Percentiles rank a stretch among this genome's conserved stretches.
phyloP scores from a whole-genome alignment of 2,113 vertebrate species.

The Hyla sarda region DNA sequence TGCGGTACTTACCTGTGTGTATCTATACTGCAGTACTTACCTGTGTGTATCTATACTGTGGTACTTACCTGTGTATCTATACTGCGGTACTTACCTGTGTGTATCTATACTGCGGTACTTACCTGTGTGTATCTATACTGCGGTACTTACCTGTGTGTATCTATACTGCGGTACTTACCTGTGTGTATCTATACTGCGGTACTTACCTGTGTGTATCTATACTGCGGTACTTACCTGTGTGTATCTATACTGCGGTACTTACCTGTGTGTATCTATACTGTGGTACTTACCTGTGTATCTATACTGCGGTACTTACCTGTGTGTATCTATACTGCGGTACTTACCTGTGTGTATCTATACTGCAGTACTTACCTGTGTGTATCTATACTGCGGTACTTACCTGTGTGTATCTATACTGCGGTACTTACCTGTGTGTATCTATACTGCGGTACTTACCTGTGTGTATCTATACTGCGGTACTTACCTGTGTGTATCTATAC shows the following conservation, averaged over 20 bases:
- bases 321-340: neutral
- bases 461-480: neutral
- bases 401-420: neutral
- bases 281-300: neutral
- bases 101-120: no score
- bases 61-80: no score
- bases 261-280: neutral
- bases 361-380: neutral
- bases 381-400: neutral
- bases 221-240: no score
- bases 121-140: no score
- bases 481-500: neutral
- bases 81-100: no score
- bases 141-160: no score
- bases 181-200: no score
- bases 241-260: neutral
- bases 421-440: neutral
- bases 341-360: neutral
- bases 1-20: no score
- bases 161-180: no score
- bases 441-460: neutral
- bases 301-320: neutral
- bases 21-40: no score
- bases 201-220: no score
- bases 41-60: no score